Evolutionary conservation across 2,888 invertebrate genomes (phyloP), one percentile per base, ranked within the genome.

Genomic region (Mayetiola destructor): DNA sequence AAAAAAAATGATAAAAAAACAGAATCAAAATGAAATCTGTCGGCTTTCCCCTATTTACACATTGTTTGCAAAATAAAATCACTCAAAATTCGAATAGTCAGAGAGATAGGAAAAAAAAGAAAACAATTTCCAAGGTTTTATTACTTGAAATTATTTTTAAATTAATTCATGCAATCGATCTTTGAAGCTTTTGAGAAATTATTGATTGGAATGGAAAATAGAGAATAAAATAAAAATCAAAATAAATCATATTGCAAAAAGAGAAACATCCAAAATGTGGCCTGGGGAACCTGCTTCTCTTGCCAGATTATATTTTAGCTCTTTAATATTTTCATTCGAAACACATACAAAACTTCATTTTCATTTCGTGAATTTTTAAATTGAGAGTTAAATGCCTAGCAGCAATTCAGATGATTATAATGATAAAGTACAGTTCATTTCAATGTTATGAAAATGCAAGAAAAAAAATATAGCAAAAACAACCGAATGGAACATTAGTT

Each of bases 41-140:
- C 71, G 70, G 71, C 70, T 71, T 71, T 71, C 71, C 71, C 71
- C 71, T 75, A n/a, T n/a, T 53, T 72, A 73, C 75, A 75, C 71
- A 78, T 72, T 72, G 72, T 72, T 72, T 72, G 72, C 72, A 72
- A 42, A 42, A 42, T 42, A 8, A 21, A n/a, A 48, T 23, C 48
- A 48, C 27, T 48, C 27, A 48, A 3, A 48, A 27, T 48, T n/a
- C 48, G 29, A n/a, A 18, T 14, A 18, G 8, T 9, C 30, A 30
- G 32, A 18, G 29, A 32, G 20, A 53, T 18, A 53, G 10, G 39
- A 39, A 39, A 9, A 39, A 39, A 39, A 39, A 53, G 18, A 52
- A 10, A 18, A 52, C 21, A 29, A 18, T 32, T 27, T 23, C 48
- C 48, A 21, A 18, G n/a, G 18, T 27, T 20, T 18, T 55, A 35